Conservation (phyloP, 2,797 vertebrate genomes). For the Spea hammondii region DNA sequence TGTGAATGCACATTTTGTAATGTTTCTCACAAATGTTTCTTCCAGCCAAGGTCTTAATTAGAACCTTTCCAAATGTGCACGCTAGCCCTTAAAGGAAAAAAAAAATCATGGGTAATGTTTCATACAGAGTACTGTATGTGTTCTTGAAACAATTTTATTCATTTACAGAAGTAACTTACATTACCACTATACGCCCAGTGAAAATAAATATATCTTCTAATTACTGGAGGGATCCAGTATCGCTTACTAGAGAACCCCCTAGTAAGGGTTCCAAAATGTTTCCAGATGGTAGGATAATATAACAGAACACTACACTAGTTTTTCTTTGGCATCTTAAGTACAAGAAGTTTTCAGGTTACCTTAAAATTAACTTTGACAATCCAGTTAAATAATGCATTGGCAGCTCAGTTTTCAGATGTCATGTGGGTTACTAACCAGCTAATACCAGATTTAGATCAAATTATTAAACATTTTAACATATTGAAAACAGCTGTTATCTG, state of each 20-base stretch:
- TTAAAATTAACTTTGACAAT: not conserved
- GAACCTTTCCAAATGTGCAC: conserved; percentile 1
- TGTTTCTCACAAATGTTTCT: not conserved
- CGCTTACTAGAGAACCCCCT: conserved; percentile 3
- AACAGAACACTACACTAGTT: not conserved
- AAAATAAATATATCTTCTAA: conserved; percentile 25
- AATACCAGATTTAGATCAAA: no score
- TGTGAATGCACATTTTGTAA: not conserved
- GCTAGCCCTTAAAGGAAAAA: not conserved
- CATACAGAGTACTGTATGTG: not conserved
- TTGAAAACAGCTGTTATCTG: not conserved
- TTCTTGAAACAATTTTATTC: conserved; percentile 15
- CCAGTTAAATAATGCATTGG: not conserved
- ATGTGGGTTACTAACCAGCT: no score
- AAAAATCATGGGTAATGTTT: not conserved
- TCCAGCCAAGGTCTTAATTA: not conserved
- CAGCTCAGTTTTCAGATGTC: no score
- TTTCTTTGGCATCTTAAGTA: not conserved
- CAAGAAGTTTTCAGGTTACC: not conserved
- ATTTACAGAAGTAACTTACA: conserved; percentile 3
- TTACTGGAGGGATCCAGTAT: not conserved
- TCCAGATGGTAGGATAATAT: conserved; percentile 12
- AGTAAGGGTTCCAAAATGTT: conserved; percentile 11
- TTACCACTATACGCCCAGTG: conserved; percentile 2
- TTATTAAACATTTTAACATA: not conserved